Conservation (phyloP, 2,797 vertebrate species). For the Enteromius paludinosus region DNA sequence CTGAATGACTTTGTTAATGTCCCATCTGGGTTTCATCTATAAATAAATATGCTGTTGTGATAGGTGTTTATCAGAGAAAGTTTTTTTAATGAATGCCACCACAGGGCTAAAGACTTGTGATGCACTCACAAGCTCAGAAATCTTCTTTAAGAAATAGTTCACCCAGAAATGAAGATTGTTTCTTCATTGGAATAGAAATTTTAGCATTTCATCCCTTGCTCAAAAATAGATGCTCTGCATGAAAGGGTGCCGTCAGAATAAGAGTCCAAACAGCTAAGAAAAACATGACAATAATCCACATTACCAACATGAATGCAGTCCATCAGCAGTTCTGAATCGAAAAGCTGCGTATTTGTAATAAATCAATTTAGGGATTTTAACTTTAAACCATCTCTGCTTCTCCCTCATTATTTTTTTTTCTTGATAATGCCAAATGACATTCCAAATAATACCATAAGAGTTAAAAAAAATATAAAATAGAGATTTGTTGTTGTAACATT, state of each 20-base stretch:
- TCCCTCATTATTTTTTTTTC: not conserved
- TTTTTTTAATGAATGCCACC: not conserved
- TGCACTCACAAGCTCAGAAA: not conserved
- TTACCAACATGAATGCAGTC: not conserved
- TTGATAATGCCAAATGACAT: not conserved
- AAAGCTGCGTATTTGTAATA: not conserved
- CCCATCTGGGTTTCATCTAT: not conserved
- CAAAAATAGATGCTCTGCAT: not conserved
- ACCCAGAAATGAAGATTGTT: not conserved
- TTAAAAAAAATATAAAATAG: too few species aligned
- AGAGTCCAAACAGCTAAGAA: not conserved
- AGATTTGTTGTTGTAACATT: not conserved
- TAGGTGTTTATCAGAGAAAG: not conserved
- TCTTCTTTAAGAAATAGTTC: not conserved
- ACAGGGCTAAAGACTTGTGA: not conserved
- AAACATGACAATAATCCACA: not conserved
- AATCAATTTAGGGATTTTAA: not conserved
- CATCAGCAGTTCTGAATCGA: not conserved
- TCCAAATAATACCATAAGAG: not conserved
- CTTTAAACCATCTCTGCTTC: not conserved
- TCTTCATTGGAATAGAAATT: not conserved
- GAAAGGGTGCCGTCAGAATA: not conserved
- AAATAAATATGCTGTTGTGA: not conserved
- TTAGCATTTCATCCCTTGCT: not conserved
- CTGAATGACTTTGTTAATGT: slow-evolving; percentile 4